These are phyloP conservation scores for Dendrolimus pini DNA, from an alignment of 2,888 invertebrate genomes.

Conservation along the genomic window DNA sequence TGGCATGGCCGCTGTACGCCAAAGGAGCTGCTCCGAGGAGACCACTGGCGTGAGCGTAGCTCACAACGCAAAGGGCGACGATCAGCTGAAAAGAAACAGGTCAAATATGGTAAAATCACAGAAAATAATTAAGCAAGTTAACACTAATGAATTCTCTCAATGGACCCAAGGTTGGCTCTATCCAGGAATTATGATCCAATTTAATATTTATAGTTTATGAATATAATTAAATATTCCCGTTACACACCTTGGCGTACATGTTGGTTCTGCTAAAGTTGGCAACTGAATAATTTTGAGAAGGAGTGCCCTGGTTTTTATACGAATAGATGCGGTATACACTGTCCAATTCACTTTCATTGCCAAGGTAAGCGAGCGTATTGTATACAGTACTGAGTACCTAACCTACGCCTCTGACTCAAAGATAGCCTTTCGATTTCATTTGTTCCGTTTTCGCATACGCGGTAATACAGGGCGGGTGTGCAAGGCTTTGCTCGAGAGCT, in stretches of 20 bases:
- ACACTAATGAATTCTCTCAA: no score
- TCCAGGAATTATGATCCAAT: no score
- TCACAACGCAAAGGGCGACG: slow-evolving; percentile 76
- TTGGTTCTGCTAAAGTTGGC: slow-evolving; percentile 64
- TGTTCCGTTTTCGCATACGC: slow-evolving; percentile 46
- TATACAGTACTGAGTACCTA: slow-evolving; percentile 17
- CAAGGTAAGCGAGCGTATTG: slow-evolving; percentile 55
- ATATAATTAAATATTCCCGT: slow-evolving; percentile 12
- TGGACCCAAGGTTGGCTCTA: no score
- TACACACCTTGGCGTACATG: slow-evolving; percentile 73
- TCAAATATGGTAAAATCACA: no score
- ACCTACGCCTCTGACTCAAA: slow-evolving; percentile 50
- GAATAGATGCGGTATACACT: slow-evolving; percentile 40
- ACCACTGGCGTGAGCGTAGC: slow-evolving; percentile 75
- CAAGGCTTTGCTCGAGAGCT: slow-evolving; percentile 38
- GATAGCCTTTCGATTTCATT: slow-evolving; percentile 70
- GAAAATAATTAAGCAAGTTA: no score
- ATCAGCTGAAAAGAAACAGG: slow-evolving; percentile 56
- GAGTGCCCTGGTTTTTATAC: slow-evolving; percentile 70
- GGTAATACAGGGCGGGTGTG: slow-evolving; percentile 33
- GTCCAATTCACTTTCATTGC: slow-evolving; percentile 70
- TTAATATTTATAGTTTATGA: neutral
- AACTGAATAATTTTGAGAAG: slow-evolving; percentile 68
- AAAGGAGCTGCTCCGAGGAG: slow-evolving; percentile 62
- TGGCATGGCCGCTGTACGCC: slow-evolving; percentile 52